Base-by-base conservation (phyloP, 2,113 vertebrate genomes). In the Edolisoma coerulescens region DNA sequence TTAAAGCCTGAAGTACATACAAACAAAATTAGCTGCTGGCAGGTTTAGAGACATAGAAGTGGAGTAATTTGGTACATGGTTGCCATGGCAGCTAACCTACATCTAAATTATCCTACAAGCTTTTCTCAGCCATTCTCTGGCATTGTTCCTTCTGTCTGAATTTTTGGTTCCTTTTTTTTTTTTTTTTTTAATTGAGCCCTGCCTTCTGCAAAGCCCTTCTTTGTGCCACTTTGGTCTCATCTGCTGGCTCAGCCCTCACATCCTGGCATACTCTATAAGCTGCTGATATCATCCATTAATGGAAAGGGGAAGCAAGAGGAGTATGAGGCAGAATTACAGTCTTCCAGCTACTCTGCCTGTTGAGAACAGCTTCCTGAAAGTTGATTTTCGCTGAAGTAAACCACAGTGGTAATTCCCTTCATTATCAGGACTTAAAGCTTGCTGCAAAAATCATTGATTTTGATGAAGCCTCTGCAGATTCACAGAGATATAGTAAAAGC, bases 51-150 rank as follows among this genome's bases (percentile, higher is more conserved):
- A 75, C n/a, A 78, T 14, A 52, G n/a, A 86, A 94, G 56, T 50
- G 56, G 61, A 65, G 49, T 68, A 87, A 87, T 93, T 89, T 92
- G 88, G 88, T 53, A 92, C 52, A 23, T 1, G 44, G 96, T 95
- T 97, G 90, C 80, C 80, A 93, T 93, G 92, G 92, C 76, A 96
- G 92, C 93, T 96, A 94, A 95, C 86, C 93, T 94, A 90, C 79
- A 87, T 89, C 80, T 84, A 64, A 88, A 84, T 93, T 63, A 84
- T 60, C 44, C 39, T 33, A 17, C 13, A 60, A 0, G 5, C 76
- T 84, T 92, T 86, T 89, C 27, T 49, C 64, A 93, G 83, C 32
- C 30, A 45, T 84, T 87, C 81, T 73, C 67, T 87, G 69, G 70
- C 2, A 1, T 88, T 89, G 57, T 84, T 94, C 49, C 57, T 93